Evolutionary conservation across 1,140 invertebrate genomes (phyloP).

Genomic region (Holotrichia oblita): DNA sequence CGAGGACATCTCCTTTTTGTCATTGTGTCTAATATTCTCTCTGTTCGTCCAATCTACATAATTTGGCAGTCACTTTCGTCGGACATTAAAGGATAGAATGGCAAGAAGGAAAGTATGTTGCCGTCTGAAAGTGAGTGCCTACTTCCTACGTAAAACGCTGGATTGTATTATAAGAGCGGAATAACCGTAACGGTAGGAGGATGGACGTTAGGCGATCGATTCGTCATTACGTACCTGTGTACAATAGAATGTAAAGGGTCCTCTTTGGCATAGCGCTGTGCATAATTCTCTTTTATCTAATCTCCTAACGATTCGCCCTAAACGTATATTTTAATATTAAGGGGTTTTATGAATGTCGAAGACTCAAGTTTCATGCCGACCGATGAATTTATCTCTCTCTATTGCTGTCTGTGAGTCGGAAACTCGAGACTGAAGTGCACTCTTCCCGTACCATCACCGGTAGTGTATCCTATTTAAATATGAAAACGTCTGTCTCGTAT

Average conservation of each 20-base stretch:
- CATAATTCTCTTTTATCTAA: slow-evolving; percentile 37
- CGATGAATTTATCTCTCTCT: neutral
- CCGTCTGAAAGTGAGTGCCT: neutral
- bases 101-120: slow-evolving; percentile 3
- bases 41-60: neutral
- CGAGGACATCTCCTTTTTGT: neutral
- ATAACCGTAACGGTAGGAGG: slow-evolving; percentile 14
- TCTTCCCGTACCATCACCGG: neutral
- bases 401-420: neutral
- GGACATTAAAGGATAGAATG: slow-evolving; percentile 11
- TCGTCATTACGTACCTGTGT: slow-evolving; percentile 30
- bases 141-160: neutral
- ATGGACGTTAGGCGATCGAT: slow-evolving; percentile 21
- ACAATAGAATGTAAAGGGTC: slow-evolving; percentile 33
- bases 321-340: slow-evolving; percentile 37
- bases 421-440: slow-evolving; percentile 7
- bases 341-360: slow-evolving; percentile 33
- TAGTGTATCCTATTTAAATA: slow-evolving; percentile 28
- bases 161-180: neutral
- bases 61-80: slow-evolving; percentile 27
- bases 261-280: slow-evolving; percentile 21
- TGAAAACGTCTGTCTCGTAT: neutral
- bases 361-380: neutral
- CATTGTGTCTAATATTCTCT: slow-evolving; percentile 27
- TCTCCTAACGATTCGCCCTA: slow-evolving; percentile 28